Evolutionary conservation across 2,113 vertebrate species (phyloP), one percentile per base, ranked within the genome.

Genomic region (Tringa solitaria): DNA sequence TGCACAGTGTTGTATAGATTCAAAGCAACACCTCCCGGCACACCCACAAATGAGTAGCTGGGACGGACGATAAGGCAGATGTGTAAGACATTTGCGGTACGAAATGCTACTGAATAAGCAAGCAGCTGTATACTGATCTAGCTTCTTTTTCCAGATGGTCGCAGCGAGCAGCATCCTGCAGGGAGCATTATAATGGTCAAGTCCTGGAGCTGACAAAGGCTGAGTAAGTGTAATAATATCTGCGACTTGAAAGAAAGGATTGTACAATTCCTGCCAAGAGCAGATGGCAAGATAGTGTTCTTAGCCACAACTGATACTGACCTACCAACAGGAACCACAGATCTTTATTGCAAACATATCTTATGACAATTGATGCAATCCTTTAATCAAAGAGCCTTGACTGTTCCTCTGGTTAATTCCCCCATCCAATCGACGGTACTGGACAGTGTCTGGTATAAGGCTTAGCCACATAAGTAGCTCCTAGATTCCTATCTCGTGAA

Each of bases 171-270:
- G 89, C 89, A 87, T 91, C 91, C 91, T 96, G 93, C 89, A 82
- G 93, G 87, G 93, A 96, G 65, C 91, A 48, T 93, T 89, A 43
- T 48, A 84, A 81, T 96, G 95, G 94, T 97, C 95, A 89, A 68
- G 87, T 82, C 84, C 65, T 89, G 77, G 77, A 93, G 81, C 84
- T 96, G 96, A 96, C 93, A 93, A 96, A 91, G 93, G 87, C 93
- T 96, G 92, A 96, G 80, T 96, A 95, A 94, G 92, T 95, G 93
- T 96, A 96, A 96, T 93, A 90, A 86, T 96, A 97, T 96, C 96
- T 96, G 85, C 10, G 8, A 93, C 94, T 94, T 93, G 91, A 94
- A 96, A 96, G 84, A 90, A 96, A 83, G 67, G 75, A 83, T 95
- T 95, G 93, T 93, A 90, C 89, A 77, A 33, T 77, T 91, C 61